Evolutionary conservation across 92 coral and sea anemone species (phyloP), one percentile per base, ranked within the genome.

Genomic region (Anthopleura xanthogrammica): DNA sequence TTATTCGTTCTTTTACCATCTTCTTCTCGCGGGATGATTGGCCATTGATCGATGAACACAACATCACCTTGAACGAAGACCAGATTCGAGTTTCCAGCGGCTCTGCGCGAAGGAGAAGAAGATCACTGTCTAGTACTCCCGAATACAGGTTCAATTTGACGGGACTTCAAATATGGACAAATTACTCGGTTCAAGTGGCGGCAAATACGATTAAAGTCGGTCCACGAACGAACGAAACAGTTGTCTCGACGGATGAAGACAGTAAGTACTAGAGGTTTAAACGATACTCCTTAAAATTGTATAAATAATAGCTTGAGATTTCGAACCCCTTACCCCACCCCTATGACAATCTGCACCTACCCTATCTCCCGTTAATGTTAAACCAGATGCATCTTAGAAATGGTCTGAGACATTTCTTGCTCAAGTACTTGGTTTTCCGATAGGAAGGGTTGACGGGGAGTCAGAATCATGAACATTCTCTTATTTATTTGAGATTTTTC

Each of bases 181-280:
- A 89, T 50, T 92, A 92, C 75, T 76, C 88, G 3, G 80, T 92
- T 24, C 83, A 52, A 22, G 83, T 92, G 9, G 86, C 88, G 39
- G 93, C 86, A 10, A 78, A 58, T 24, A 92, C 95, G 2, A 86
- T 92, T 24, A 78, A 81, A 6, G 85, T 65, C 13, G 95, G 95
- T 41, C 79, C 66, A n/a, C 75, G 41, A 50, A 84, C 87, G 54
- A 74, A 72, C 42, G 80, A 87, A 22, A 74, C 81, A 8, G 62
- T 68, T 23, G 86, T 85, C 46, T 83, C 83, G 46, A 89, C 95
- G 2, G 95, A 83, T 50, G 95, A 92, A 82, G 92, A 86, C 22
- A 79, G 95, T 91, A 89, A 86, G 92, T 75, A 16, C n/a, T 12
- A 16, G 12, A 41, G 8, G 65, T 48, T 14, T 3, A 4, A 12